Base-by-base conservation (phyloP, 2,113 vertebrate genomes). In the Galbula dea region DNA sequence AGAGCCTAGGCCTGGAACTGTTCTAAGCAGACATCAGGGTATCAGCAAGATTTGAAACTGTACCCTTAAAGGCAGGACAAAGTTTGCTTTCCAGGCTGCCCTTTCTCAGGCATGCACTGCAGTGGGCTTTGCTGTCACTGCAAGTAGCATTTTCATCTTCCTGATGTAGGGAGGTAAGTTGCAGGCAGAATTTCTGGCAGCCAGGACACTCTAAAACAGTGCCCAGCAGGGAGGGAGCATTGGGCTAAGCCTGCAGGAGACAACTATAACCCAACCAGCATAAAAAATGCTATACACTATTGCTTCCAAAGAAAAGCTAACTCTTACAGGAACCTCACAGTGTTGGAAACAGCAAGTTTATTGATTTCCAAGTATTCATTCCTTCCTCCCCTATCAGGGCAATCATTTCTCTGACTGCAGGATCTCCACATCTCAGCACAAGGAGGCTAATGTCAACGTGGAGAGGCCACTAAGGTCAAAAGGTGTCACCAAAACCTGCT, bases 271-370 rank as follows among this genome's bases (percentile, higher is more conserved):
- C 95, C 89, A 95, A 97, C 90, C 74, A 97, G 97, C 97, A 97
- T 92, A 96, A 96, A 95, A 98, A 96, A 97, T 97, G 97, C 97
- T 89, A 94, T 97, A 97, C 94, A 62, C 95, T 96, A 90, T 97
- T 87, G 97, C 98, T 98, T 97, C 97, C 96, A 97, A 97, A 98
- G 81, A 95, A 98, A 98, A 98, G 97, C 97, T 97, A 90, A 97
- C 76, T 91, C 83, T 96, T 91, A 97, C 88, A 97, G 96, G 95
- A 97, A 97, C 94, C 97, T 97, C 97, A 96, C 97, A 97, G 97
- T 97, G 97, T 69, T 97, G 96, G 96, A 86, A 96, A 96, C 97
- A 97, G 97, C 96, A 96, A 94, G 92, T 95, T 96, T 89, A 95
- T 94, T 95, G 94, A 94, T 92, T 96, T 93, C 43, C 86, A 96